A percentile compares a stretch with the other conserved stretches of the same genome.
These are phyloP conservation scores for Ceratotherium simum DNA, from an alignment of 2,113 vertebrate species.

Conservation along the genomic window DNA sequence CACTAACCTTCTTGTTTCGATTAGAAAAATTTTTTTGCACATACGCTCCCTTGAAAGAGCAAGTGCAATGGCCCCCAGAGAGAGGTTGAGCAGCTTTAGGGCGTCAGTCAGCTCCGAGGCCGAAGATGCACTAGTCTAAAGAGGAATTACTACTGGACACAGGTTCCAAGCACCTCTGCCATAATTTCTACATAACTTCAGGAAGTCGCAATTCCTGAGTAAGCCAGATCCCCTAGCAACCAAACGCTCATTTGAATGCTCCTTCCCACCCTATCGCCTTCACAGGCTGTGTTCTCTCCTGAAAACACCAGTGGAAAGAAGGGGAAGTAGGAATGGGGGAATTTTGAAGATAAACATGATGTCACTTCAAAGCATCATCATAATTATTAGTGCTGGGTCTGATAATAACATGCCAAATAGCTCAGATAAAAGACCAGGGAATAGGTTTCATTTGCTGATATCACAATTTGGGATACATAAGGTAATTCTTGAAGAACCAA, in stretches of 20 bases:
- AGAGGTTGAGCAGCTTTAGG: background rate
- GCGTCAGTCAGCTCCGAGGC: background rate
- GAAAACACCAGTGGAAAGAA: slow-evolving; percentile 33
- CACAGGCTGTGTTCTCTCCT: background rate
- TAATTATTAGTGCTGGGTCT: background rate
- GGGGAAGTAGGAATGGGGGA: background rate
- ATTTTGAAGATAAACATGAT: background rate
- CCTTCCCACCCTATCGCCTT: background rate
- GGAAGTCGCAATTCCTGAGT: slow-evolving; percentile 51
- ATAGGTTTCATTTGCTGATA: background rate
- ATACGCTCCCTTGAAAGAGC: background rate
- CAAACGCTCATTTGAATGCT: slow-evolving; percentile 29
- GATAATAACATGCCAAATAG: background rate
- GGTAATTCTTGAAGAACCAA: background rate
- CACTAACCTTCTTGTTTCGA: background rate
- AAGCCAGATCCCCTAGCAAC: slow-evolving; percentile 49
- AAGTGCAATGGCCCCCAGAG: background rate
- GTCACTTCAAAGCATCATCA: background rate
- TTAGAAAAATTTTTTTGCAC: background rate
- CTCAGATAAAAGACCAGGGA: background rate
- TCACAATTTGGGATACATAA: background rate
- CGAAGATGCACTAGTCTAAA: background rate
- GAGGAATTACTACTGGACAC: background rate
- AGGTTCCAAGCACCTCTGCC: background rate
- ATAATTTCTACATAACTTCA: background rate